Evolutionary conservation across 2,888 invertebrate species (phyloP).

Genomic region (Crioceris asparagi): DNA sequence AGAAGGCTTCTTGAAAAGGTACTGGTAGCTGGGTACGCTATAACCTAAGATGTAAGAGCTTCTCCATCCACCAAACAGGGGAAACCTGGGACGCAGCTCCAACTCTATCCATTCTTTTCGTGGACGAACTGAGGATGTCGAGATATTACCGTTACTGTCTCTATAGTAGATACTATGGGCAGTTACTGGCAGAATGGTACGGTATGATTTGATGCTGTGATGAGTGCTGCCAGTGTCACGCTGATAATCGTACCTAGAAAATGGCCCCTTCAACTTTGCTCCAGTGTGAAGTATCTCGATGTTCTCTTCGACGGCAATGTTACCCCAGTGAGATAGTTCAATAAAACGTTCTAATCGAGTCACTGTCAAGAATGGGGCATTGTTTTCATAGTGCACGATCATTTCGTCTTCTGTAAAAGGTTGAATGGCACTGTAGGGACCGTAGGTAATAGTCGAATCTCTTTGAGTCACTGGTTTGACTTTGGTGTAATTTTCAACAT

Average conservation of each 20-base stretch:
- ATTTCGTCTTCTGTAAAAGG: conserved; percentile 52
- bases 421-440: conserved; percentile 71
- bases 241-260: conserved; percentile 96
- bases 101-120: conserved; percentile 89
- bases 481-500: conserved; percentile 73
- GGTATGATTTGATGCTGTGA: conserved; percentile 85
- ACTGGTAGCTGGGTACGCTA: conserved; percentile 95
- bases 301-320: conserved; percentile 93
- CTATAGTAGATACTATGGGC: conserved; percentile 95
- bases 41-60: conserved; percentile 88
- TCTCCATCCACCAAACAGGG: conserved; percentile 98
- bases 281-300: conserved; percentile 89
- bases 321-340: conserved; percentile 99
- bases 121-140: conserved; percentile 85
- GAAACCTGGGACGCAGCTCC: conserved; percentile 92
- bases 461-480: conserved; percentile 68
- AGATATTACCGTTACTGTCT: conserved; percentile 98
- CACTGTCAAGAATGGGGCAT: conserved; percentile 91
- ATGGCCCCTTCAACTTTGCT: conserved; percentile 84
- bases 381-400: conserved; percentile 88
- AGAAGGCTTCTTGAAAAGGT: conserved; percentile 71
- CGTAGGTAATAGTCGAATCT: conserved; percentile 77
- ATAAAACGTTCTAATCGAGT: conserved; percentile 65
- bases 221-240: conserved; percentile 80
- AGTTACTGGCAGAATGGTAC: conserved; percentile 73